Evolutionary conservation across 2,113 vertebrate genomes (phyloP), one percentile per base, ranked within the genome.

Genomic region (Burhinus bistriatus): DNA sequence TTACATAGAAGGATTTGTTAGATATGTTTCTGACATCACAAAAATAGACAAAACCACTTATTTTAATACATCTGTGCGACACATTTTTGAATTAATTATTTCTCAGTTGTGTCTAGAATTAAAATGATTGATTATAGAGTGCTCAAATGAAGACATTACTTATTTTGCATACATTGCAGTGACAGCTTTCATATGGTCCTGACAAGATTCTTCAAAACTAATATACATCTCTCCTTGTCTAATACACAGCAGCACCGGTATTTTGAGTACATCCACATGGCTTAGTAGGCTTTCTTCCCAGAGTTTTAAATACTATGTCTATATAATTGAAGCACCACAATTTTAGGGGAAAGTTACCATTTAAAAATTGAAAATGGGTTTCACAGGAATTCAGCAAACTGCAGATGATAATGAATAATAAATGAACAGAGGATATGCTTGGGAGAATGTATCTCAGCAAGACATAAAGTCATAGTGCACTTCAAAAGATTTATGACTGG

Each of bases 401-500:
- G 90, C 45, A 95, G 90, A 93, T 93, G 58, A 82, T 55, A 55
- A 88, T 97, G 78, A 98, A 97, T 98, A 98, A 97, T 97, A 91
- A 95, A 97, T 97, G 94, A 89, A 51, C 15, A 68, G 66, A 93
- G 61, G 52, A 79, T 88, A 13, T 49, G 69, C 55, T 95, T 65
- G 34, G 54, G 70, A 93, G 92, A 91, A 71, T 51, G 45, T 90
- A 57, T 95, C 93, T 97, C 91, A 95, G 90, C 91, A 93, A 96
- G 93, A 90, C 61, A 68, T 69, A 92, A 83, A 97, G n/a, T 91
- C 64, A 79, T 91, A 81, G 44, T 75, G 68, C 69, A 88, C 75
- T 97, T 97, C 89, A 94, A 78, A 97, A 95, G 87, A 92, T 51
- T 90, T 92, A 94, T 77, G 70, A 47, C 78, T 90, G 64, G 75